Conservation (phyloP, 2,888 invertebrate species). For the Pachydiplax longipennis region DNA sequence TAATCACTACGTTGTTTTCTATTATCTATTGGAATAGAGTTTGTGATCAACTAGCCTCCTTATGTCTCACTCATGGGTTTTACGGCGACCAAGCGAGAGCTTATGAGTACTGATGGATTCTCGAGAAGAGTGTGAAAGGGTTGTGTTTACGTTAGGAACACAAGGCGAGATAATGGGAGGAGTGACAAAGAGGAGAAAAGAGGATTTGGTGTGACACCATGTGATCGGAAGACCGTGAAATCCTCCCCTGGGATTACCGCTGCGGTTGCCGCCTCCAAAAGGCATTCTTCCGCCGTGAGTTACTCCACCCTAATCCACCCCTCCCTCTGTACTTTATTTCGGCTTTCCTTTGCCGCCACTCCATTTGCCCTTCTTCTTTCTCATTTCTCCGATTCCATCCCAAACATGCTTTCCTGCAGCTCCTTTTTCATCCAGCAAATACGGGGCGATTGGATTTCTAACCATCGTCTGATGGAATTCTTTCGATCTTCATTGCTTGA, state of each 20-base stretch:
- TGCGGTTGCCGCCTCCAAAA: not conserved
- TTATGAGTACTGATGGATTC: not conserved
- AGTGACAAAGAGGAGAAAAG: not conserved
- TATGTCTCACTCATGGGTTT: too few species aligned
- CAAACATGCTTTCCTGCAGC: not conserved
- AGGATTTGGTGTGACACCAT: not conserved
- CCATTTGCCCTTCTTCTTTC: not conserved
- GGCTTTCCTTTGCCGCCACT: not conserved
- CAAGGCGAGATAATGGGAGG: not conserved
- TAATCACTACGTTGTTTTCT: too few species aligned
- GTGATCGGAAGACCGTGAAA: not conserved
- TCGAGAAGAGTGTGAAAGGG: constrained; percentile 2
- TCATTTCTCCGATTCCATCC: not conserved
- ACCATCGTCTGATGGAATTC: too few species aligned
- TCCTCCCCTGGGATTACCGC: not conserved
- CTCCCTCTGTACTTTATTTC: not conserved
- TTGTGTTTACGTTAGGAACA: constrained; percentile 2
- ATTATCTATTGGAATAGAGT: too few species aligned
- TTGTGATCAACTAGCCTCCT: not conserved
- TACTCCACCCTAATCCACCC: not conserved
- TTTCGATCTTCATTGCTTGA: too few species aligned
- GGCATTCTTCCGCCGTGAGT: not conserved
- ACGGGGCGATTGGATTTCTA: not conserved
- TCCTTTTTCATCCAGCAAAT: not conserved
- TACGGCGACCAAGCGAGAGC: not conserved